Evolutionary conservation across 92 coral and sea anemone species (phyloP).

Genomic region (Phenganax subtilis): DNA sequence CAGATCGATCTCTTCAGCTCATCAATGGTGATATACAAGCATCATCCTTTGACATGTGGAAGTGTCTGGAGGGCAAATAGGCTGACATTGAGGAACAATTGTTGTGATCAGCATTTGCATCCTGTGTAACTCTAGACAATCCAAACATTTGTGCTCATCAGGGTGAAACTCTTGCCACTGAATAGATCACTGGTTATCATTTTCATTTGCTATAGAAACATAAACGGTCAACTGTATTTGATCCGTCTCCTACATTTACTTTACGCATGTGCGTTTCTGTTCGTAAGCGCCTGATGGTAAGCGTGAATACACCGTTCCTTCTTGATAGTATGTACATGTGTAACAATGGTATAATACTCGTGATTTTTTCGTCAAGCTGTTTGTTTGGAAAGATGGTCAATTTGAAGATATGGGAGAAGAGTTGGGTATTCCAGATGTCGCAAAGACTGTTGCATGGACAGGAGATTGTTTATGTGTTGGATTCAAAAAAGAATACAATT

Average conservation of each 20-base stretch:
- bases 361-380: conserved; percentile 49
- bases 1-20: too few relatives aligned
- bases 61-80: too few relatives aligned
- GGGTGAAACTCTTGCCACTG: not conserved
- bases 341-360: too few relatives aligned
- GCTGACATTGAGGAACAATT: too few relatives aligned
- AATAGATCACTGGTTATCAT: not conserved
- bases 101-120: too few relatives aligned
- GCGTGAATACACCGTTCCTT: not conserved
- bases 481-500: conserved; percentile 89
- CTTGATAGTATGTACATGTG: too few relatives aligned
- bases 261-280: conserved; percentile 90
- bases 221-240: conserved; percentile 34
- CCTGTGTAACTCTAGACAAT: not conserved
- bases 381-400: conserved; percentile 73
- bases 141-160: not conserved
- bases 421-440: conserved; percentile 81
- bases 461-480: conserved; percentile 93
- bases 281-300: conserved; percentile 79
- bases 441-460: conserved; percentile 69
- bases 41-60: too few relatives aligned
- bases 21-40: too few relatives aligned
- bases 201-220: conserved; percentile 13
- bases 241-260: conserved; percentile 80
- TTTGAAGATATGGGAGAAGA: conserved; percentile 83